phyloP scores from a whole-genome alignment of 1,140 invertebrate species.

The Rhynchophorus ferrugineus region DNA sequence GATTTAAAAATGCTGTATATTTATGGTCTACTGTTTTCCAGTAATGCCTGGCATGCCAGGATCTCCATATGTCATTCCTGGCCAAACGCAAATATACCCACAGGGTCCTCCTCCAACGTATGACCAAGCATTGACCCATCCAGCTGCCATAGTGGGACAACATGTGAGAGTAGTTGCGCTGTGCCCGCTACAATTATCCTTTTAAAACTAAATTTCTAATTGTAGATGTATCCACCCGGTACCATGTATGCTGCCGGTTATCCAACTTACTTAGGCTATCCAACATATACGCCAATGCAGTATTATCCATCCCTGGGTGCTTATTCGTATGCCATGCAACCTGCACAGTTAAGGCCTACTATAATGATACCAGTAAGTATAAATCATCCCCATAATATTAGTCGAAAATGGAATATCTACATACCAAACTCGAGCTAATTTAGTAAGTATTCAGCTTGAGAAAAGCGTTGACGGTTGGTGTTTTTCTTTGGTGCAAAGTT shows the following conservation, averaged over 20 bases:
- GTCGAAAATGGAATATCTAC: not conserved
- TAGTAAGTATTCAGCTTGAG: no score
- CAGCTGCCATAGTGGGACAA: constrained; percentile 39
- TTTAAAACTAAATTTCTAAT: not conserved
- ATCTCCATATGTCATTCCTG: constrained; percentile 38
- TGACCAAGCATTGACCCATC: constrained; percentile 40
- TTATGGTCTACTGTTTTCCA: no score
- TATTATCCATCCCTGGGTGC: constrained; percentile 64
- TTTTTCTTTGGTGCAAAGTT: no score
- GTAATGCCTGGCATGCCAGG: constrained; percentile 38
- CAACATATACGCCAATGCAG: constrained; percentile 62
- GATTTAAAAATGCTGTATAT: no score
- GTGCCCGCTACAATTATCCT: not conserved
- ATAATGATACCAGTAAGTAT: constrained; percentile 67
- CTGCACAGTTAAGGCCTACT: constrained; percentile 59
- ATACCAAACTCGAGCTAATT: no score
- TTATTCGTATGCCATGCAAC: constrained; percentile 61
- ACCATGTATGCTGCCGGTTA: constrained; percentile 64
- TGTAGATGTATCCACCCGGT: constrained; percentile 60
- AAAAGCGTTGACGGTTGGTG: no score
- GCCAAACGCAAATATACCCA: constrained; percentile 40
- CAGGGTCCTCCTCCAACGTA: constrained; percentile 41
- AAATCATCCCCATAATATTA: constrained; percentile 3
- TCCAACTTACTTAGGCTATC: constrained; percentile 65
- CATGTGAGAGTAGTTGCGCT: constrained; percentile 29